Percentiles rank a stretch among this genome's conserved stretches.
Evolutionary conservation across 2,888 invertebrate species (phyloP).

Genomic region (Penaeus monodon): DNA sequence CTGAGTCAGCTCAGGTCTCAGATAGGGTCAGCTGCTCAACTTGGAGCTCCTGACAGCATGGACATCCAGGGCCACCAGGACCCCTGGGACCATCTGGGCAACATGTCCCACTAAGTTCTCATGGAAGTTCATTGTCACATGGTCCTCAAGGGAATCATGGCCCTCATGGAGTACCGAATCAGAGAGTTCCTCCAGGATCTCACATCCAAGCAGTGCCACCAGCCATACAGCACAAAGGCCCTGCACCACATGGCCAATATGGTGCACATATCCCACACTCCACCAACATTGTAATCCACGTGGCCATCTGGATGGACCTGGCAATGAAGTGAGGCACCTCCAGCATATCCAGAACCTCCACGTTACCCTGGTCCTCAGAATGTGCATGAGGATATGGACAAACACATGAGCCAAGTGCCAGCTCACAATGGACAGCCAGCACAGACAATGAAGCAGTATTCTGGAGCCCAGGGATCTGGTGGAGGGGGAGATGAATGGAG

Average conservation of each 20-base stretch:
- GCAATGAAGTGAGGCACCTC: constrained; percentile 38
- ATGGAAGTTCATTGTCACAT: too few relatives aligned
- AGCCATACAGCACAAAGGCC: constrained; percentile 20
- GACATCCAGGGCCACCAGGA: constrained; percentile 9
- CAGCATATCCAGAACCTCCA: constrained; percentile 53
- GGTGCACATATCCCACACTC: constrained; percentile 19
- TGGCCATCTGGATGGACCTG: constrained; percentile 16
- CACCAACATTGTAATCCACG: neutral
- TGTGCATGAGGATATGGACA: constrained; percentile 26
- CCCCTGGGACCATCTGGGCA: too few relatives aligned
- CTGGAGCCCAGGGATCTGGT: neutral
- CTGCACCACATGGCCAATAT: constrained; percentile 31
- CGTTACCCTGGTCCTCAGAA: constrained; percentile 45
- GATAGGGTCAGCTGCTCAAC: too few relatives aligned
- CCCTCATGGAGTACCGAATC: too few relatives aligned
- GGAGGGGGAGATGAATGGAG: constrained; percentile 7
- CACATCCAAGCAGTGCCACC: constrained; percentile 2
- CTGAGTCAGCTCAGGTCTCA: neutral
- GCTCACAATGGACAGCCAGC: neutral
- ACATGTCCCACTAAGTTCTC: too few relatives aligned
- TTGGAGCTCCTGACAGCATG: constrained; percentile 15
- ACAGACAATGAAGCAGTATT: constrained; percentile 28
- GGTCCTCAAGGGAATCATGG: too few relatives aligned
- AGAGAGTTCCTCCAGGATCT: neutral
- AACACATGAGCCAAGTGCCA: constrained; percentile 7